Evolutionary conservation across 2,888 invertebrate genomes (phyloP), one percentile per base, ranked within the genome.

Genomic region (Trichopria drosophilae): DNA sequence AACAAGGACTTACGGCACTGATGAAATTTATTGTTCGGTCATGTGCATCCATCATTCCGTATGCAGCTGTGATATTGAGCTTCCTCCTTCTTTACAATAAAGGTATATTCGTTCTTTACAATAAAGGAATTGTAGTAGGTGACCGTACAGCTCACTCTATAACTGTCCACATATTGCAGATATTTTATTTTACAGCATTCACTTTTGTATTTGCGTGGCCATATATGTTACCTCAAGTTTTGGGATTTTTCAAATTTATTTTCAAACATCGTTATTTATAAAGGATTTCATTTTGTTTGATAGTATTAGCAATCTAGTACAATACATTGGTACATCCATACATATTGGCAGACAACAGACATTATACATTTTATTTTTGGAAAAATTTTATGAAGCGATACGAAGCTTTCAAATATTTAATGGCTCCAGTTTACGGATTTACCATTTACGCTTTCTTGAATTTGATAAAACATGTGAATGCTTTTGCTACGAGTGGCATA

Each of bases 281-380:
- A 1, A 19, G 79, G 1, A 46, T 69, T 7, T 23, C 77, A 1
- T 52, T 76, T 2, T 13, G 77, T 0, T 1, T 80, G 1, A 76
- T 81, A 40, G 48, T 71, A 1, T 18, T 79, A 0, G 76, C 85
- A 13, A 81, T 90, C 1, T 80, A 84, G 64, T 82, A 78, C 18
- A 90, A 92, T 74, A 93, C 96, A 0, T 76, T 88, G 31, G 86
- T 86, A 1, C 99, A 99, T 80, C 91, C 92, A 0, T 99, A 97
- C 74, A 78, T 97, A 31, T 74, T 99, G 13, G 93, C 98, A 0
- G 99, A 99, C 75, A 99, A 99, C 72, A 83, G 99, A 1, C 98
- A 99, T 77, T 95, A 92, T 62, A 86, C 89, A 0, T 99, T 99
- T 71, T 99, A 99, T 67, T 76, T 97, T 6, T 98, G 98, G 98